Evolutionary conservation across 2,797 vertebrate species (phyloP).

Genomic region (Spatula versicolor): DNA sequence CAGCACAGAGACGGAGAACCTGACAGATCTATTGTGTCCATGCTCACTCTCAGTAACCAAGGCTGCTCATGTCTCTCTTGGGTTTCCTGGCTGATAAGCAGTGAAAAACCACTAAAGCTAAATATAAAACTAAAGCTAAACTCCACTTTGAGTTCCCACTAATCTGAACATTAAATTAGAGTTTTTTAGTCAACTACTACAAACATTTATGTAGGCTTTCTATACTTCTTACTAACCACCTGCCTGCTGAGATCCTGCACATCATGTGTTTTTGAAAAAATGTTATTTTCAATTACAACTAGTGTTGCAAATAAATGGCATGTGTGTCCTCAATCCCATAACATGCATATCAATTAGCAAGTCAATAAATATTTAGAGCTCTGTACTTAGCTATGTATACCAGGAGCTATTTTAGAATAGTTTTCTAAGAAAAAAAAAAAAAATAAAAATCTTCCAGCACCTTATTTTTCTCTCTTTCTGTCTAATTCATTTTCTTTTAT

Average conservation of each 20-base stretch:
- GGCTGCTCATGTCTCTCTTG: neutral
- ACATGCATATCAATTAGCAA: neutral
- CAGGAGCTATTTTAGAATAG: neutral
- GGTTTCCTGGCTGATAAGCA: neutral
- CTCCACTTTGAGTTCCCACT: neutral
- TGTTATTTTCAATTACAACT: neutral
- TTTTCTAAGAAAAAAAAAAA: neutral
- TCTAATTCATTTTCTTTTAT: neutral
- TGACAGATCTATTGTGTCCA: neutral
- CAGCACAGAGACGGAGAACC: neutral
- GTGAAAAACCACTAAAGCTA: slow-evolving; percentile 2
- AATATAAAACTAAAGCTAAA: neutral
- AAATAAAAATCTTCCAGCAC: neutral
- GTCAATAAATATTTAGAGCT: slow-evolving; percentile 8
- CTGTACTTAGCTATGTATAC: neutral
- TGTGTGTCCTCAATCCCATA: neutral
- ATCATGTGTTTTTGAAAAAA: neutral
- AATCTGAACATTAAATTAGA: neutral
- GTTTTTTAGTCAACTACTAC: neutral
- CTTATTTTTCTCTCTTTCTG: neutral
- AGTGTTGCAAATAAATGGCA: neutral
- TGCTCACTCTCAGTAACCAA: neutral
- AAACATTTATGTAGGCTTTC: slow-evolving; percentile 5
- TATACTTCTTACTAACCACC: neutral
- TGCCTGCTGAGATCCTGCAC: neutral